phyloP scores from a whole-genome alignment of 2,888 invertebrate species.

The Anticlea derivata region DNA sequence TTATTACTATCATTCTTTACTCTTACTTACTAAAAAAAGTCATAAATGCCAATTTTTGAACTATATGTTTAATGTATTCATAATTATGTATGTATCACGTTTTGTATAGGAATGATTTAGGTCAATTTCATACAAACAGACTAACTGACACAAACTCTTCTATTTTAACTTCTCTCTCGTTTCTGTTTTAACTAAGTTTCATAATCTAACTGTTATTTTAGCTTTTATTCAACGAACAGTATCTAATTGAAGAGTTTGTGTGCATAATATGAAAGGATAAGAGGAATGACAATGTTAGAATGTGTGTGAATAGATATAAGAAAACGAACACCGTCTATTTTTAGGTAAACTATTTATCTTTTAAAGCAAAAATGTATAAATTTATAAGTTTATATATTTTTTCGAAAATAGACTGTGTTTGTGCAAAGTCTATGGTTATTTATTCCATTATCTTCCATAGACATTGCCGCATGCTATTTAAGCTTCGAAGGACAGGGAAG shows the following conservation, averaged over 20 bases:
- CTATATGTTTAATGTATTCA: conserved; percentile 60
- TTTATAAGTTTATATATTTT: neutral
- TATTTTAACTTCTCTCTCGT: neutral
- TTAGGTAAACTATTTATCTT: no score
- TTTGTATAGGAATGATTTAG: conserved; percentile 45
- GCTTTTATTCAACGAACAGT: neutral
- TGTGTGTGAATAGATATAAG: conserved; percentile 71
- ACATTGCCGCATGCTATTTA: conserved; percentile 66
- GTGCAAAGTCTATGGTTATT: conserved; percentile 52
- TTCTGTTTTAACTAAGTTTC: no score
- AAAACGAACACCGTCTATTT: conserved; percentile 37
- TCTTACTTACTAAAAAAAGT: conserved; percentile 2
- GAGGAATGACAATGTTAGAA: conserved; percentile 75
- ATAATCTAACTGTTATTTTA: no score
- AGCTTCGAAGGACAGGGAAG: conserved; percentile 79
- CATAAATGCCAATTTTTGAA: conserved; percentile 53
- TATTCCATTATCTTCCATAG: conserved; percentile 36
- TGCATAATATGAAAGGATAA: conserved; percentile 48
- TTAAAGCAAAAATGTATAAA: no score
- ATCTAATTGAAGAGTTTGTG: conserved; percentile 23
- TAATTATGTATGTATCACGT: conserved; percentile 49
- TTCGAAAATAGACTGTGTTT: conserved; percentile 42
- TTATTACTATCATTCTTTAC: neutral
- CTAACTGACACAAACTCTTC: conserved; percentile 26
- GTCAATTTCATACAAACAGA: conserved; percentile 24